These are phyloP conservation scores for Periplaneta americana DNA, from an alignment of 1,140 invertebrate species.

Conservation along the genomic window DNA sequence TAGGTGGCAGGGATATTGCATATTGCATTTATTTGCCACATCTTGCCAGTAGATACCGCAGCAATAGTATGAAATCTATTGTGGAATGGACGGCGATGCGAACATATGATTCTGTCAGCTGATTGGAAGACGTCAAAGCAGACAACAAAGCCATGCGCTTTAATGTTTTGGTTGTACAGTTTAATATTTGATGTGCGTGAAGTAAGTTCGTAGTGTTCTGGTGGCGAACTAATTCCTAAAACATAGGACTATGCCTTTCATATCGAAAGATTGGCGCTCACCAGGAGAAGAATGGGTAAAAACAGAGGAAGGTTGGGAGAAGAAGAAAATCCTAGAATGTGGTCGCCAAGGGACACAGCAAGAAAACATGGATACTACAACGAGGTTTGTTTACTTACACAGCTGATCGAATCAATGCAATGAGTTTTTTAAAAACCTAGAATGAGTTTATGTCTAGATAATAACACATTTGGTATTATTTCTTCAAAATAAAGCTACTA, in stretches of 20 bases:
- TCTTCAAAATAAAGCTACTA: neutral
- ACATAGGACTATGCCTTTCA: conserved; percentile 78
- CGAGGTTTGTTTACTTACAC: conserved; percentile 30
- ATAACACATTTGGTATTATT: neutral
- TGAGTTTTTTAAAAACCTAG: neutral
- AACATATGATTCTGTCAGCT: conserved; percentile 24
- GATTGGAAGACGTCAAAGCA: conserved; percentile 20
- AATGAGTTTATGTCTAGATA: neutral
- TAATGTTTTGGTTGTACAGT: conserved; percentile 24
- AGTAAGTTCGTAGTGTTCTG: conserved; percentile 16
- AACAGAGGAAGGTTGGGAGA: conserved; percentile 94
- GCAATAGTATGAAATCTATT: neutral
- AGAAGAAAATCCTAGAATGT: conserved; percentile 86
- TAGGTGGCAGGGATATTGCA: neutral
- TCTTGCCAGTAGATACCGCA: neutral
- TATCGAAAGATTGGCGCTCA: conserved; percentile 88
- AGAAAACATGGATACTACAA: conserved; percentile 16
- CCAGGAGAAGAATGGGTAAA: conserved; percentile 98
- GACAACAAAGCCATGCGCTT: conserved; percentile 41
- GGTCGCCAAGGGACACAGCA: conserved; percentile 37
- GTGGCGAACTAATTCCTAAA: conserved; percentile 14
- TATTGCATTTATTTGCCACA: too few species aligned
- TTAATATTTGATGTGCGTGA: conserved; percentile 19
- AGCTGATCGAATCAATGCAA: conserved; percentile 14
- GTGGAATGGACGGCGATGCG: neutral